Evolutionary conservation across 2,888 invertebrate genomes (phyloP).

Genomic region (Brachycybe producta): DNA sequence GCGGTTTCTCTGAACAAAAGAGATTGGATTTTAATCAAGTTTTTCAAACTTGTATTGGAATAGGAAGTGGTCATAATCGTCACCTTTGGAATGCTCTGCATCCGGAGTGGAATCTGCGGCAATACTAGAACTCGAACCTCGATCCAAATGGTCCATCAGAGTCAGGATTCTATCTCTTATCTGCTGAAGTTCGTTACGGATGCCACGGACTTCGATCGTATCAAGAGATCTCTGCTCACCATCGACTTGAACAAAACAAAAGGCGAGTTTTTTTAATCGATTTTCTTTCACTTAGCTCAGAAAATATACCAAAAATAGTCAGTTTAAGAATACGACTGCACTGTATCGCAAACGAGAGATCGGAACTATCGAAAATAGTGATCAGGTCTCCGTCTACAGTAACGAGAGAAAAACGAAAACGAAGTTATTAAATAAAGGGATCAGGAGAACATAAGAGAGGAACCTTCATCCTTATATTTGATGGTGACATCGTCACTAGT

Average conservation of each 20-base stretch:
- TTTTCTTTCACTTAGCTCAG: too few relatives aligned
- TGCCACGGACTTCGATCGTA: constrained; percentile 36
- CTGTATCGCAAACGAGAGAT: constrained; percentile 54
- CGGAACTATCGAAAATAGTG: constrained; percentile 55
- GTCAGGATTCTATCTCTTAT: constrained; percentile 48
- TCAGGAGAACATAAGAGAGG: neutral
- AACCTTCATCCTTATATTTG: constrained; percentile 59
- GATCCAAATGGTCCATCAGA: constrained; percentile 45
- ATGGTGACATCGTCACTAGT: constrained; percentile 51
- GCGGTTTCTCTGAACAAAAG: constrained; percentile 9
- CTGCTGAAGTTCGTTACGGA: constrained; percentile 39
- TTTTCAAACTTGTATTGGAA: too few relatives aligned
- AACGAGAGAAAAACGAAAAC: constrained; percentile 5
- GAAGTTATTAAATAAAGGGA: neutral
- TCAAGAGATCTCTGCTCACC: constrained; percentile 32
- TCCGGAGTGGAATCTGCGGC: neutral
- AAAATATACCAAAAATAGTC: constrained; percentile 41
- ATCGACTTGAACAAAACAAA: constrained; percentile 30
- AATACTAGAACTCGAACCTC: constrained; percentile 15
- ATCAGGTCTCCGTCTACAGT: constrained; percentile 54
- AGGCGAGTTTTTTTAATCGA: neutral
- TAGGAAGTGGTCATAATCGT: too few relatives aligned
- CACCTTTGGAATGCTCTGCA: neutral
- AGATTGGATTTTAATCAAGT: too few relatives aligned
- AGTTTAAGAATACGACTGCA: constrained; percentile 51